Conservation (phyloP, 2,113 vertebrate genomes). For the Oreotrochilus melanogaster region DNA sequence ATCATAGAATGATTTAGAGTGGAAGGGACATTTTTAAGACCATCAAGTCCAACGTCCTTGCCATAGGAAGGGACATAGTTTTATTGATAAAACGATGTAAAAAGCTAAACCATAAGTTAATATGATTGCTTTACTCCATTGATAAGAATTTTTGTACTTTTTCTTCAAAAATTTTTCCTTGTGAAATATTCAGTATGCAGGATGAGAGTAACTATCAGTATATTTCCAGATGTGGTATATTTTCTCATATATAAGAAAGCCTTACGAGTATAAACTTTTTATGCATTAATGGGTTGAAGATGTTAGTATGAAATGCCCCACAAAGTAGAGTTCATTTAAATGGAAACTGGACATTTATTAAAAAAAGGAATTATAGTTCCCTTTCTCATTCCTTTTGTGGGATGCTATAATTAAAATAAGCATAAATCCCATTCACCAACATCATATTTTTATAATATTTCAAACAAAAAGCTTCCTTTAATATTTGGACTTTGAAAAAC, state of each 20-base stretch:
- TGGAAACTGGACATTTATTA: background rate
- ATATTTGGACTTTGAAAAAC: background rate
- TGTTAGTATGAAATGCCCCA: background rate
- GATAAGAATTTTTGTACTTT: background rate
- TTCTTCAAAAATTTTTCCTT: background rate
- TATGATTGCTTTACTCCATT: background rate
- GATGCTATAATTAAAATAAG: background rate
- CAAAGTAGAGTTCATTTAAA: background rate
- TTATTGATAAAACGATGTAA: background rate
- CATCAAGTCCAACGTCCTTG: background rate
- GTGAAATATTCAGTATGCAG: background rate
- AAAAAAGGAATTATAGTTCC: background rate
- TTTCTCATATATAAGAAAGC: fast-evolving
- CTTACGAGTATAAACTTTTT: background rate
- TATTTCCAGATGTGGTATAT: background rate
- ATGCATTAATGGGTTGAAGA: fast-evolving
- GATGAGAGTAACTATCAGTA: background rate
- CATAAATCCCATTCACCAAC: background rate
- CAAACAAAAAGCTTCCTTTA: background rate
- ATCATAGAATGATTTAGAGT: background rate
- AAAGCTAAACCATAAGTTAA: background rate
- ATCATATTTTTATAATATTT: background rate
- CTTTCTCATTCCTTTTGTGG: background rate
- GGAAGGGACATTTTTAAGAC: background rate
- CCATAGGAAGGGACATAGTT: background rate